Percentiles rank a stretch among this genome's conserved stretches.
These are phyloP conservation scores for Engraulis encrasicolus DNA, from an alignment of 2,113 vertebrate species.

Conservation along the genomic window DNA sequence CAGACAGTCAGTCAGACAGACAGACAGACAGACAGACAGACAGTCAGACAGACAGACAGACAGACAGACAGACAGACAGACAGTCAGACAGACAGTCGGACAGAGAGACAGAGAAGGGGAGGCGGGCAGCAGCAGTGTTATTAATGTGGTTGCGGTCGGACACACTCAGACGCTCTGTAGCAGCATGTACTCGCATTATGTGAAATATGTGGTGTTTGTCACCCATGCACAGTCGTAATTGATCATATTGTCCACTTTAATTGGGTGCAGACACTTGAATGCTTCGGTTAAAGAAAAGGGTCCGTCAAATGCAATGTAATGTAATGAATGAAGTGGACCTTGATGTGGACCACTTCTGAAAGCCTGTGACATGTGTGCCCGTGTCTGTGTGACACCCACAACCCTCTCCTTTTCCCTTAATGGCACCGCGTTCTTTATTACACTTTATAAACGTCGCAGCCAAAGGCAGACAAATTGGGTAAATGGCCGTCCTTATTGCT, in stretches of 20 bases:
- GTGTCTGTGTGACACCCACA: not conserved
- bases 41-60: not conserved
- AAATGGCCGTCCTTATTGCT: conserved; percentile 47
- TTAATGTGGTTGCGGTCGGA: not conserved
- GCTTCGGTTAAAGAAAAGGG: too few relatives aligned
- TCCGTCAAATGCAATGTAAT: not conserved
- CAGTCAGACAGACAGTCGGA: not conserved
- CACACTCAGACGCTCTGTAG: not conserved
- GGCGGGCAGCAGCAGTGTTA: not conserved
- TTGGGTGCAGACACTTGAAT: too few relatives aligned
- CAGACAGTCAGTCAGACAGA: not conserved
- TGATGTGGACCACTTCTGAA: not conserved
- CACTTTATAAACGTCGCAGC: conserved; percentile 14
- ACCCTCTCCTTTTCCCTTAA: not conserved
- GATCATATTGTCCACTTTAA: not conserved
- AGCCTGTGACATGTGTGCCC: not conserved
- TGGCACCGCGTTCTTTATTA: conserved; percentile 3
- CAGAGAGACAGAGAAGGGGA: not conserved
- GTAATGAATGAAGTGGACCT: not conserved
- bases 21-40: not conserved
- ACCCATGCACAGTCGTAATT: not conserved
- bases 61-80: not conserved
- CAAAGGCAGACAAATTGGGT: conserved; percentile 50
- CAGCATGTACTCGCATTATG: not conserved
- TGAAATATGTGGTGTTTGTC: not conserved